Conservation (phyloP, 2,888 invertebrate species). For the Morpho deidamia region DNA sequence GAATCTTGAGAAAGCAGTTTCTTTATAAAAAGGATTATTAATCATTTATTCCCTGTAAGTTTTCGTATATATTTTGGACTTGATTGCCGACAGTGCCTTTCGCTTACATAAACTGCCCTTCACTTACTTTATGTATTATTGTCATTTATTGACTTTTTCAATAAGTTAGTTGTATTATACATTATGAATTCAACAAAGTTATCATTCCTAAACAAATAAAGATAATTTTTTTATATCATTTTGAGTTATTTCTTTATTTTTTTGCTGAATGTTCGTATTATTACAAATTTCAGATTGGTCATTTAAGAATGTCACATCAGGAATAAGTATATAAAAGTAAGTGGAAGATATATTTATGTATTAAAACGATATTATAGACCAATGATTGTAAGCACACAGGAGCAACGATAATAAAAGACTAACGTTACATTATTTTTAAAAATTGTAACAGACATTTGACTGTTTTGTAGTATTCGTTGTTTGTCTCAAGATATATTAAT, state of each 20-base stretch:
- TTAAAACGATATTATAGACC: slow-evolving; percentile 32
- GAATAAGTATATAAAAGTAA: slow-evolving; percentile 61
- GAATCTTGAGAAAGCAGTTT: too few relatives aligned
- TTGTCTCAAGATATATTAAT: slow-evolving; percentile 48
- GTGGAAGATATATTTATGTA: slow-evolving; percentile 28
- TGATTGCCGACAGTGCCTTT: too few relatives aligned
- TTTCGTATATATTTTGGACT: too few relatives aligned
- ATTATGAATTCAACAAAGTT: neutral
- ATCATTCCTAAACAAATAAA: neutral
- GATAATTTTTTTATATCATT: neutral
- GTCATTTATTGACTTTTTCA: too few relatives aligned
- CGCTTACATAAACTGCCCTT: too few relatives aligned
- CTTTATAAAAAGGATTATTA: too few relatives aligned
- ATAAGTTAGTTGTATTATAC: neutral
- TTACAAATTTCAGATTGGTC: slow-evolving; percentile 70
- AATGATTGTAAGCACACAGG: slow-evolving; percentile 43
- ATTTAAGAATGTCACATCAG: slow-evolving; percentile 73
- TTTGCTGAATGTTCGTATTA: slow-evolving; percentile 17
- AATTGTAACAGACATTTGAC: slow-evolving; percentile 15
- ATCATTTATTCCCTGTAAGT: too few relatives aligned
- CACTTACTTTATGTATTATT: too few relatives aligned
- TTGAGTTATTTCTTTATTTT: neutral
- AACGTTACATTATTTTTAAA: slow-evolving; percentile 21
- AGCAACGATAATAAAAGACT: slow-evolving; percentile 72
- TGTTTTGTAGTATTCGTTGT: too few relatives aligned